These are phyloP conservation scores for Acrobasis repandana DNA, from an alignment of 2,888 invertebrate species.

Conservation along the genomic window DNA sequence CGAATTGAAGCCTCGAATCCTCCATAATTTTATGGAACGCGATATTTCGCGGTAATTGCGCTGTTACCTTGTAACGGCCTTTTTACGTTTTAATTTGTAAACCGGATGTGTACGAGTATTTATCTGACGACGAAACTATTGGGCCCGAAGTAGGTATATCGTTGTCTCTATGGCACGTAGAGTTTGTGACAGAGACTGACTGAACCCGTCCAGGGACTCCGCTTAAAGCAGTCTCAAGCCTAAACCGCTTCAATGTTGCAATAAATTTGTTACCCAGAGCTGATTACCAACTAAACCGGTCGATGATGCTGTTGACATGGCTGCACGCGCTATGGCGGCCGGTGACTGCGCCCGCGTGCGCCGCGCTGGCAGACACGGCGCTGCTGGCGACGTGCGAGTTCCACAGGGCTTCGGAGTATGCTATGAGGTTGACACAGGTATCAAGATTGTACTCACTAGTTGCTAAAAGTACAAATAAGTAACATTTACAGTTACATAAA, in stretches of 20 bases:
- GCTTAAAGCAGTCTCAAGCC: too few species aligned
- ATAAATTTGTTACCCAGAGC: background rate
- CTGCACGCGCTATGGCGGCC: conserved; percentile 55
- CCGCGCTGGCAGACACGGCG: conserved; percentile 42
- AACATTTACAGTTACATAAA: too few species aligned
- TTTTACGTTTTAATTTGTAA: conserved; percentile 14
- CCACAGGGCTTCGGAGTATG: conserved; percentile 43
- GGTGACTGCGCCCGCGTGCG: conserved; percentile 33
- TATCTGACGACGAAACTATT: too few species aligned
- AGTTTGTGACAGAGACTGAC: too few species aligned
- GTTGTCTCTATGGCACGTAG: too few species aligned
- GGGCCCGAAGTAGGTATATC: too few species aligned
- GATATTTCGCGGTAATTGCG: conserved; percentile 20
- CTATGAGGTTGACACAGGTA: conserved; percentile 46
- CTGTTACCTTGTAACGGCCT: conserved; percentile 5
- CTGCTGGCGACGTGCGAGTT: conserved; percentile 45
- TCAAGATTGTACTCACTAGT: background rate
- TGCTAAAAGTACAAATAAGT: background rate
- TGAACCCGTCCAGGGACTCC: too few species aligned
- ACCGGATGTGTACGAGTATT: too few species aligned
- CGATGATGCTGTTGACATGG: conserved; percentile 51
- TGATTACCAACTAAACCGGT: conserved; percentile 1
- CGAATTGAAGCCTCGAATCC: conserved; percentile 13
- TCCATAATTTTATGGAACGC: conserved; percentile 17
- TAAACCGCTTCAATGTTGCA: too few species aligned